phyloP scores from a whole-genome alignment of 2,797 vertebrate species.

The Amblyraja radiata region DNA sequence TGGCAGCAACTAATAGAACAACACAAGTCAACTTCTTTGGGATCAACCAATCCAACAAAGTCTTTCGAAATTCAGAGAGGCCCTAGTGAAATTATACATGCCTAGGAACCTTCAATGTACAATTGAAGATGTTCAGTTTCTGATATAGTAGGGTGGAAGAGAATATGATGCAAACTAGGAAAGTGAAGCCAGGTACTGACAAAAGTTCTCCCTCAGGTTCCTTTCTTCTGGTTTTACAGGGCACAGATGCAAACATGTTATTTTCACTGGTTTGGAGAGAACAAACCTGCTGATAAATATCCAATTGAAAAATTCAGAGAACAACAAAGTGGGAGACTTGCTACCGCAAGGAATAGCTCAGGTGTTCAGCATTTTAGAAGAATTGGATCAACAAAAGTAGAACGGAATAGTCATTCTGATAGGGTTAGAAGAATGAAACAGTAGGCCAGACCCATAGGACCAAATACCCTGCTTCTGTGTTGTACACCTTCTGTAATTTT shows the following conservation, averaged over 20 bases:
- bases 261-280: not conserved
- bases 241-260: not conserved
- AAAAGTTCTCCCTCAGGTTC: too few relatives aligned
- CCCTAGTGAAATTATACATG: not conserved
- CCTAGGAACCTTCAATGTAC: not conserved
- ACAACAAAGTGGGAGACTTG: not conserved
- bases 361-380: not conserved
- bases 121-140: not conserved
- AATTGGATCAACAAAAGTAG: not conserved
- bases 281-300: not conserved
- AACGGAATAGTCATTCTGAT: not conserved
- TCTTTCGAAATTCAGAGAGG: not conserved
- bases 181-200: not conserved
- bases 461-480: not conserved
- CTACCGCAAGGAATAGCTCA: not conserved
- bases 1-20: not conserved
- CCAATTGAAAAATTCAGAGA: not conserved
- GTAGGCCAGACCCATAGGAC: not conserved
- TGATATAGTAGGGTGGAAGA: not conserved
- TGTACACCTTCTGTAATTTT: not conserved
- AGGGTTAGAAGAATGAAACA: not conserved
- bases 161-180: not conserved
- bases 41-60: not conserved
- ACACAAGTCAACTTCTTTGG: not conserved
- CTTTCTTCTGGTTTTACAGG: not conserved